Evolutionary conservation across 1,140 invertebrate genomes (phyloP).

Genomic region (Ceratosolen fusciceps): DNA sequence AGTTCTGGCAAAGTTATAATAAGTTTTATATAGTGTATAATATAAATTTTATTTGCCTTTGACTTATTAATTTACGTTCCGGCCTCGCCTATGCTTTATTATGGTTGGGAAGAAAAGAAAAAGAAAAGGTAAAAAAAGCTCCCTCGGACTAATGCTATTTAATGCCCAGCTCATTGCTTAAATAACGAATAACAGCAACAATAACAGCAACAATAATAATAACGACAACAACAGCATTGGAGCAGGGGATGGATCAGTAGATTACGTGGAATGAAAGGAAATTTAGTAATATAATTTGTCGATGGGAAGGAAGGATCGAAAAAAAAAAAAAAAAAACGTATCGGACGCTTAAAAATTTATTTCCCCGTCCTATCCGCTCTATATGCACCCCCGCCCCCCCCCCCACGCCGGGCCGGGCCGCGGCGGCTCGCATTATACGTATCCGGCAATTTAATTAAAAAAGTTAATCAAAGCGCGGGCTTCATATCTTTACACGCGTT

Average conservation of each 20-base stretch:
- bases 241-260: no score
- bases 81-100: not conserved
- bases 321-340: conserved; percentile 1
- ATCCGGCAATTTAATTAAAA: conserved; percentile 42
- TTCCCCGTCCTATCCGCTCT: conserved; percentile 1
- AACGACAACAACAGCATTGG: no score
- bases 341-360: conserved; percentile 13
- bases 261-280: not conserved
- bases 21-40: not conserved
- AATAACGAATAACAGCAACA: no score
- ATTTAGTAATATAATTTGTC: not conserved
- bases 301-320: no score
- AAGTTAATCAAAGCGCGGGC: conserved; percentile 43
- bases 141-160: not conserved
- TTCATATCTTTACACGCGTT: conserved; percentile 2
- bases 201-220: no score
- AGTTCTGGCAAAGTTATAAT: not conserved
- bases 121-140: not conserved
- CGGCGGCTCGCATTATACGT: conserved; percentile 2
- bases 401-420: no score
- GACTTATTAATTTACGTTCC: not conserved
- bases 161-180: not conserved
- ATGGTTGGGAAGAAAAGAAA: no score
- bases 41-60: conserved; percentile 1
- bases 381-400: no score